A percentile compares a stretch with the other conserved stretches of the same genome.
Conservation (phyloP, 53 echinoderm and acorn worm species). For the Zoroaster sp. region DNA sequence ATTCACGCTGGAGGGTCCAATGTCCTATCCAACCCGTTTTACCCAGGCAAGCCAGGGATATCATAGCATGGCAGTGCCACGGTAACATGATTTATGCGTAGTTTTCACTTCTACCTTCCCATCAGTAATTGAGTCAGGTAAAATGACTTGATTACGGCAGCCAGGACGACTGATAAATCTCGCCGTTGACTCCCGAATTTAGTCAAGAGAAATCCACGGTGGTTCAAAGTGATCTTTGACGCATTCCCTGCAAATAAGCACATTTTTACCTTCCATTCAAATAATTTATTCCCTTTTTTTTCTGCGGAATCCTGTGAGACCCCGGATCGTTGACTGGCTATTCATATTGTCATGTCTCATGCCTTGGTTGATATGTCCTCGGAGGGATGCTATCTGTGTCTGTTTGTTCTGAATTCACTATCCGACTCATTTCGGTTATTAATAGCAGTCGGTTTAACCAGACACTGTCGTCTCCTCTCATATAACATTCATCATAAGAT, state of each 20-base stretch:
- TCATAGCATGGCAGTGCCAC: background rate
- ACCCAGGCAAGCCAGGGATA: background rate
- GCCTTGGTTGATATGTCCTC: background rate
- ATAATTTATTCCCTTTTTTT: background rate
- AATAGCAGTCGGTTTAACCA: constrained; percentile 12
- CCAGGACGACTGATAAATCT: constrained; percentile 7
- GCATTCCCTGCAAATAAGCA: background rate
- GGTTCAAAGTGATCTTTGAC: background rate
- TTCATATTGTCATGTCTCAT: constrained; percentile 22
- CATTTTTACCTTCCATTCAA: background rate
- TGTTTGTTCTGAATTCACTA: constrained; percentile 23
- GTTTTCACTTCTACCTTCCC: constrained; percentile 43
- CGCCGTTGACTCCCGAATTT: background rate
- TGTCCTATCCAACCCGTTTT: background rate
- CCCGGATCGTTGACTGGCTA: constrained; percentile 4
- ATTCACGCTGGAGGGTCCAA: constrained; percentile 29
- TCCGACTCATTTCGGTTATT: constrained; percentile 16
- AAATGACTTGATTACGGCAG: constrained; percentile 43
- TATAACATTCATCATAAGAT: background rate
- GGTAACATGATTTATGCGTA: constrained; percentile 57
- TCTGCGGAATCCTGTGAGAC: constrained; percentile 5
- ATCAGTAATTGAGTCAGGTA: constrained; percentile 50
- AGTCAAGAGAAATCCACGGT: background rate
- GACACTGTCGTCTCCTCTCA: background rate
- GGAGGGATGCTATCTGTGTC: constrained; percentile 11